Evolutionary conservation across 2,888 invertebrate genomes (phyloP).

Genomic region (Agonopterix subpropinquella): DNA sequence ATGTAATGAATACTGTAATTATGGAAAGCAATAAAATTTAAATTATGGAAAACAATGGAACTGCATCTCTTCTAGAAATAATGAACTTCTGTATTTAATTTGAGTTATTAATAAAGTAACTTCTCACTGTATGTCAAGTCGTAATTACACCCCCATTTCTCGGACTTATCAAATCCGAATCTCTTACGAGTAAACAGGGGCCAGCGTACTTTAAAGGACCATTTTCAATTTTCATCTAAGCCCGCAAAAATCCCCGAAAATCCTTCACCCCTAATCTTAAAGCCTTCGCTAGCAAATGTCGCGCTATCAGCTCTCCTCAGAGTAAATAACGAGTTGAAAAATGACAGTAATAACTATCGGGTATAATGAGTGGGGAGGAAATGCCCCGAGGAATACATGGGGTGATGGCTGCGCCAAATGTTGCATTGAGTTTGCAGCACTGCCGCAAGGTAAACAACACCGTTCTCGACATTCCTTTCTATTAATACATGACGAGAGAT

Average conservation of each 20-base stretch:
- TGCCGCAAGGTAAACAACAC: slow-evolving; percentile 48
- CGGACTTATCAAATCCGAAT: slow-evolving; percentile 24
- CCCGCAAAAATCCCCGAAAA: slow-evolving; percentile 52
- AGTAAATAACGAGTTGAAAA: slow-evolving; percentile 76
- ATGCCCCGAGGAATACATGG: slow-evolving; percentile 70
- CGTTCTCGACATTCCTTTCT: slow-evolving; percentile 13
- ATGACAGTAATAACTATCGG: slow-evolving; percentile 74
- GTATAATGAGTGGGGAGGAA: slow-evolving; percentile 71
- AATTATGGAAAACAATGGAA: no score
- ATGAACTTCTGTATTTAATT: background rate
- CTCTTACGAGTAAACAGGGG: slow-evolving; percentile 29
- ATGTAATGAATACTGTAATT: no score
- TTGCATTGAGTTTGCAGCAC: slow-evolving; percentile 35
- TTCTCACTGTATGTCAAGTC: no score
- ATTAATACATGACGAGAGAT: no score
- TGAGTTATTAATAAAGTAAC: background rate
- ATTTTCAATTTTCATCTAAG: slow-evolving; percentile 66
- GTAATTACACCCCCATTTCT: slow-evolving; percentile 25
- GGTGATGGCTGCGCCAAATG: slow-evolving; percentile 57
- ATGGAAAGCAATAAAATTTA: no score
- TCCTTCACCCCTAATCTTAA: slow-evolving; percentile 61
- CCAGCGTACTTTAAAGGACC: slow-evolving; percentile 44
- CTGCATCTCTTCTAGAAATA: background rate
- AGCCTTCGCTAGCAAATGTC: slow-evolving; percentile 64
- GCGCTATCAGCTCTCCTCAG: slow-evolving; percentile 69